Base-by-base conservation (phyloP, 2,113 vertebrate species). In the Gadus macrocephalus region DNA sequence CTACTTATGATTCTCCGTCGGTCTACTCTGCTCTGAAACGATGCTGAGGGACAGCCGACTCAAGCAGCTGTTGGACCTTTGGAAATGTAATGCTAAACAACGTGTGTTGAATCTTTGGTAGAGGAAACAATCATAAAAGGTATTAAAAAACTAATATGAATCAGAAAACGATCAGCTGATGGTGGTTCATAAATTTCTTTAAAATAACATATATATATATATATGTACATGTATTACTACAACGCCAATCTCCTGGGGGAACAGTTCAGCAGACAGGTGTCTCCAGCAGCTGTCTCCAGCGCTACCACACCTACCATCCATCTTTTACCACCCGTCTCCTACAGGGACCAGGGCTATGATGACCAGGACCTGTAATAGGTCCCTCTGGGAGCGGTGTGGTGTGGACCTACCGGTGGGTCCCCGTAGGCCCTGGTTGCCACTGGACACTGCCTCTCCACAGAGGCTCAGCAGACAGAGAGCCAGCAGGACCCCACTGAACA, bases 341-440 rank as follows among this genome's bases (percentile, higher is more conserved):
- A 17, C 17, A 75, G 20, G 42, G 25, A 62, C 31, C 64, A 7
- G 66, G 28, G 20, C 35, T 11, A 1, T 15, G 74, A 74, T 91
- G 89, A 87, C 90, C 89, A 76, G 72, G 79, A 72, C 70, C 65
- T 74, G 20, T 91, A 92, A 92, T 89, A 86, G 90, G 90, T 22
- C 85, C 87, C 81, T 42, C 38, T 35, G 85, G 80, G 66, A 20
- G 71, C 63, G 80, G 81, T 77, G 80, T 83, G 78, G 73, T 17
- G 71, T 71, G 35, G 61, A 75, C 85, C 62, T 64, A 91, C 91
- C 88, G 74, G 82, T 69, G 71, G 85, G 81, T 71, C 85, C 90
- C 79, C 86, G 60, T 61, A 89, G 88, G 87, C 85, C 89, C 89
- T 79, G 90, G 91, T 92, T 92, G 87, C 91, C 88, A 85, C 80